A percentile compares a stretch with the other conserved stretches of the same genome.
These are phyloP conservation scores for Pagrus major DNA, from an alignment of 2,113 vertebrate genomes.

Conservation along the genomic window DNA sequence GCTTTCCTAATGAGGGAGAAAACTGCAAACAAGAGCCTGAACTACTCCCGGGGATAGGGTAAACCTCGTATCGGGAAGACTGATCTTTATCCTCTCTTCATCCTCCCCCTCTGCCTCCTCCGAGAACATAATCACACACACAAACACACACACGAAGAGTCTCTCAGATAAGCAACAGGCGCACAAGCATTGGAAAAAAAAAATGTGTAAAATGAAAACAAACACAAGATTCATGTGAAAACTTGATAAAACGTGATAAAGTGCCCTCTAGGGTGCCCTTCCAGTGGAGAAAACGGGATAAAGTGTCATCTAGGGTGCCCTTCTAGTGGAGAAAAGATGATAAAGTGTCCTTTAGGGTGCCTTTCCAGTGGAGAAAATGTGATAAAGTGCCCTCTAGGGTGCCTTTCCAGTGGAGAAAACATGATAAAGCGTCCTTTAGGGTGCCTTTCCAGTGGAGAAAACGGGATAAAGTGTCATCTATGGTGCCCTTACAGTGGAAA, in stretches of 20 bases:
- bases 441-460: too few relatives aligned
- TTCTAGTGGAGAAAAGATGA: too few relatives aligned
- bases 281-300: too few relatives aligned
- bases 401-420: too few relatives aligned
- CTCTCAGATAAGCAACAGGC: conserved; percentile 15
- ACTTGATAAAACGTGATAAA: not conserved
- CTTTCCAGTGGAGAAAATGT: too few relatives aligned
- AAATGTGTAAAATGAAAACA: conserved; percentile 27
- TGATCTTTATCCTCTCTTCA: conserved; percentile 36
- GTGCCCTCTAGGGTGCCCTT: too few relatives aligned
- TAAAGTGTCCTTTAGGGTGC: too few relatives aligned
- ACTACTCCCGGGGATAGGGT: conserved; percentile 52
- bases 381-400: too few relatives aligned
- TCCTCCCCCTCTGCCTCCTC: not conserved
- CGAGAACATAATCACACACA: conserved; percentile 1
- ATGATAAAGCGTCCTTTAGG: too few relatives aligned
- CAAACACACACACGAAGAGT: not conserved
- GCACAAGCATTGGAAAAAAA: not conserved
- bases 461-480: too few relatives aligned
- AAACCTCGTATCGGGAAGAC: conserved; percentile 36
- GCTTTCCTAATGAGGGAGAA: conserved; percentile 75
- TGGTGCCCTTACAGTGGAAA: too few relatives aligned
- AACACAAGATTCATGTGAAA: conserved; percentile 4
- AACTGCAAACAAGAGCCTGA: conserved; percentile 55
- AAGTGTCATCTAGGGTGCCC: too few relatives aligned